These are phyloP conservation scores for Lagenorhynchus albirostris DNA, from an alignment of 2,113 vertebrate species.

Conservation along the genomic window DNA sequence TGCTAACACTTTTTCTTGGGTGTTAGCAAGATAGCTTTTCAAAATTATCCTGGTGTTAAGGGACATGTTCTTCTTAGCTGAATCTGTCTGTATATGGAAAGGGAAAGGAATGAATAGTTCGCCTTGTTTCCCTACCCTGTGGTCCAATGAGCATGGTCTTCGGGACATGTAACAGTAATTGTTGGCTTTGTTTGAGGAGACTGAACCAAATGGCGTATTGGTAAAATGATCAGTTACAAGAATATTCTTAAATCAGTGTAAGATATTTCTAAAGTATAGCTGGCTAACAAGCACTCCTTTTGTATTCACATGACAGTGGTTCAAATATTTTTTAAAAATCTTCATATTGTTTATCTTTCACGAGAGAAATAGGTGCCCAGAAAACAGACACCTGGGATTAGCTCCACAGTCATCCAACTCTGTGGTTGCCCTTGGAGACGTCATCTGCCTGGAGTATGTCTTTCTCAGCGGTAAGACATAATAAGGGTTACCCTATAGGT, in stretches of 20 bases:
- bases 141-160: background rate
- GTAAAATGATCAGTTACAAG: background rate
- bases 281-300: background rate
- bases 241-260: background rate
- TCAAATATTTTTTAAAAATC: background rate
- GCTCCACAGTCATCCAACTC: background rate
- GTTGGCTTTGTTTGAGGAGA: background rate
- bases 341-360: background rate
- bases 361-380: background rate
- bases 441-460: background rate
- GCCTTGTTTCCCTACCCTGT: background rate
- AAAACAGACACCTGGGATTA: background rate
- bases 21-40: slow-evolving; percentile 36
- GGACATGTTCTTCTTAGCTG: background rate
- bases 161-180: background rate
- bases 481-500: background rate
- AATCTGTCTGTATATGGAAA: background rate
- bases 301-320: background rate
- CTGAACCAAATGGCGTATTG: background rate
- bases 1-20: background rate
- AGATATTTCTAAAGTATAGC: background rate
- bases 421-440: background rate
- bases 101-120: background rate
- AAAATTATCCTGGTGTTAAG: background rate
- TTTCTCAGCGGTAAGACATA: background rate